These are phyloP conservation scores for Achatina immaculata DNA, from an alignment of 1,140 invertebrate species.

Conservation along the genomic window DNA sequence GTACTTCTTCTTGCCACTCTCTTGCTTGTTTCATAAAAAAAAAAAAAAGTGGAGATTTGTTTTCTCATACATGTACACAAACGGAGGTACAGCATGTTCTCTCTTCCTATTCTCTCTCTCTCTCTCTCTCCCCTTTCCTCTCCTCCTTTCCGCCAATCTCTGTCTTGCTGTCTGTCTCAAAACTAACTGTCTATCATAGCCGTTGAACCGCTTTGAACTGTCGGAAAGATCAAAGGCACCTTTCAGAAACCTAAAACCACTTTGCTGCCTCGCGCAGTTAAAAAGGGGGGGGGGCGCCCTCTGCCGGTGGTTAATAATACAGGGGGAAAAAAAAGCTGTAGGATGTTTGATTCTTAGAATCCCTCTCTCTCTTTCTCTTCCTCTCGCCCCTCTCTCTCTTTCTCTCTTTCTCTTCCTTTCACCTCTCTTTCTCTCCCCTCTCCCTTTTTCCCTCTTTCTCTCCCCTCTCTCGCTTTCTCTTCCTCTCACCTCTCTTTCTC, in stretches of 20 bases:
- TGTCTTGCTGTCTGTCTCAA: slow-evolving; percentile 4
- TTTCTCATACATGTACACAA: no score
- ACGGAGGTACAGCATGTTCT: no score
- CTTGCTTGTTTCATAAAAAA: no score
- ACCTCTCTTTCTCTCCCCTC: neutral
- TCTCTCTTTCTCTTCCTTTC: neutral
- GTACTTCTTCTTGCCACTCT: no score
- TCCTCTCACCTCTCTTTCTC: neutral
- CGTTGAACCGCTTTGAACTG: neutral
- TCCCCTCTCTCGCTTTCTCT: neutral
- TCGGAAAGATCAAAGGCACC: slow-evolving; percentile 12
- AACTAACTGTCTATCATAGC: neutral
- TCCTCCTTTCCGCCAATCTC: neutral
- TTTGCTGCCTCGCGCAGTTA: neutral
- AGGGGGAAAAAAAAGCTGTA: no score
- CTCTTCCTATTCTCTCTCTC: no score
- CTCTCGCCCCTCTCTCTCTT: no score
- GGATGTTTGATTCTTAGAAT: no score
- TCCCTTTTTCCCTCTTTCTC: neutral
- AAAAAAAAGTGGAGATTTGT: no score
- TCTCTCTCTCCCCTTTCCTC: neutral
- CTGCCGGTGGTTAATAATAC: no score
- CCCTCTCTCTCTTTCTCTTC: no score
- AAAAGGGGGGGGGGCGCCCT: neutral
- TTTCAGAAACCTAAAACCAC: neutral